A percentile compares a stretch with the other conserved stretches of the same genome.
phyloP scores from a whole-genome alignment of 2,797 vertebrate species.

The Galago senegalensis region DNA sequence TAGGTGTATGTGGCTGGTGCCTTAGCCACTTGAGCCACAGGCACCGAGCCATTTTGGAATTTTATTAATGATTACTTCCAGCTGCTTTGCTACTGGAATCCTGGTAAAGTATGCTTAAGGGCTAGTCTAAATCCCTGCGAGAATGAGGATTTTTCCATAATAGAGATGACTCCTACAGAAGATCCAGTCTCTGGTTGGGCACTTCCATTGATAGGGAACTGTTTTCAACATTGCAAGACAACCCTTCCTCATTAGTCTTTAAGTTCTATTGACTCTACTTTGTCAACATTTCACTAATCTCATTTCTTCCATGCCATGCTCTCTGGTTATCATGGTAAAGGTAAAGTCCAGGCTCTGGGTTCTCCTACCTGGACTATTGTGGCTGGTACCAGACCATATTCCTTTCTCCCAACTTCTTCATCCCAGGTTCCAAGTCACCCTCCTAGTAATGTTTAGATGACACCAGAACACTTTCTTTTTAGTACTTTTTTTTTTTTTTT shows the following conservation, averaged over 20 bases:
- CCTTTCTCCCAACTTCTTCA: not conserved
- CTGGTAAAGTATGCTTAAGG: not conserved
- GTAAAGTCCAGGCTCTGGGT: not conserved
- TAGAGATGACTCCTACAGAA: not conserved
- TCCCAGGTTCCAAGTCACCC: not conserved
- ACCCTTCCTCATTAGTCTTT: too few species aligned
- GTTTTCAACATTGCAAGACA: not conserved
- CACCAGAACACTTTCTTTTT: not conserved
- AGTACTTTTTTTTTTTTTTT: too few species aligned
- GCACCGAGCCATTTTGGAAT: not conserved
- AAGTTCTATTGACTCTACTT: not conserved
- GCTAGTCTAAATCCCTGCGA: not conserved
- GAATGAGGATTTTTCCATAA: not conserved
- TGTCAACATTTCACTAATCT: not conserved
- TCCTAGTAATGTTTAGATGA: not conserved
- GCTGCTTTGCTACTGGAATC: not conserved
- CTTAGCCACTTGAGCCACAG: not conserved
- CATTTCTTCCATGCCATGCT: not conserved
- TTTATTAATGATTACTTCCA: constrained; percentile 1
- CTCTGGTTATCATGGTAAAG: not conserved
- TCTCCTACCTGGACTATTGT: not conserved
- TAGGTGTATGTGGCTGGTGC: too few species aligned
- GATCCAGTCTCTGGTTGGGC: not conserved
- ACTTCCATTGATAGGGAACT: not conserved
- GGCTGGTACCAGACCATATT: not conserved